These are phyloP conservation scores for Pristionchus entomophagus DNA, from an alignment of 2,888 invertebrate genomes.

Conservation along the genomic window DNA sequence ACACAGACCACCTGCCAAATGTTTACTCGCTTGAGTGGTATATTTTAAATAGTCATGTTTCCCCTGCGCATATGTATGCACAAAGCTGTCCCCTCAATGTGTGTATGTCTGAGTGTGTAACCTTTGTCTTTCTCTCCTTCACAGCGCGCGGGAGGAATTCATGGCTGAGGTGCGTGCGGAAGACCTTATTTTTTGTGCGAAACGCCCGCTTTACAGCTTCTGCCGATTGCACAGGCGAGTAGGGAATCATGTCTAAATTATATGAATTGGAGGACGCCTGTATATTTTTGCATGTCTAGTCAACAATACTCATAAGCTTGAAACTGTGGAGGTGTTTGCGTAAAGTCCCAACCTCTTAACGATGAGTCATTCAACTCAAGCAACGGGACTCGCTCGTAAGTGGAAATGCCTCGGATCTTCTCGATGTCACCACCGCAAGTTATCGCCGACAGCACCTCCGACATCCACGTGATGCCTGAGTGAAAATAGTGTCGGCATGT, in stretches of 20 bases:
- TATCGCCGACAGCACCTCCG: constrained; percentile 77
- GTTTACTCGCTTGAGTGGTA: background rate
- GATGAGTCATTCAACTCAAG: constrained; percentile 58
- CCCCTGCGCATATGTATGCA: too few relatives aligned
- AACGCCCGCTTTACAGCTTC: background rate
- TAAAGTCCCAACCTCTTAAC: too few relatives aligned
- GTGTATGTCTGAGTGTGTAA: too few relatives aligned
- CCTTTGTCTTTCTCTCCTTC: too few relatives aligned
- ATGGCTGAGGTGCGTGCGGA: too few relatives aligned
- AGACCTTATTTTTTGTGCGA: too few relatives aligned
- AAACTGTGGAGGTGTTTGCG: too few relatives aligned
- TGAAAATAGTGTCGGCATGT: too few relatives aligned
- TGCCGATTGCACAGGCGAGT: background rate
- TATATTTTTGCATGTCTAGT: too few relatives aligned
- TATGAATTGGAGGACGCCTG: background rate
- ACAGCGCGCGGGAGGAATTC: background rate
- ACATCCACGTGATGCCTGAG: constrained; percentile 76
- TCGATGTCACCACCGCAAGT: constrained; percentile 76
- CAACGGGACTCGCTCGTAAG: constrained; percentile 71
- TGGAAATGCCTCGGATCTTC: constrained; percentile 71
- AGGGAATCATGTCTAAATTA: too few relatives aligned
- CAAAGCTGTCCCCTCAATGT: background rate
- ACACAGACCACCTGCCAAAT: constrained; percentile 77
- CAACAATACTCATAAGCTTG: too few relatives aligned
- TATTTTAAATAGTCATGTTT: background rate